These are phyloP conservation scores for Acanthosoma haemorrhoidale DNA, from an alignment of 2,888 invertebrate species.

Conservation along the genomic window DNA sequence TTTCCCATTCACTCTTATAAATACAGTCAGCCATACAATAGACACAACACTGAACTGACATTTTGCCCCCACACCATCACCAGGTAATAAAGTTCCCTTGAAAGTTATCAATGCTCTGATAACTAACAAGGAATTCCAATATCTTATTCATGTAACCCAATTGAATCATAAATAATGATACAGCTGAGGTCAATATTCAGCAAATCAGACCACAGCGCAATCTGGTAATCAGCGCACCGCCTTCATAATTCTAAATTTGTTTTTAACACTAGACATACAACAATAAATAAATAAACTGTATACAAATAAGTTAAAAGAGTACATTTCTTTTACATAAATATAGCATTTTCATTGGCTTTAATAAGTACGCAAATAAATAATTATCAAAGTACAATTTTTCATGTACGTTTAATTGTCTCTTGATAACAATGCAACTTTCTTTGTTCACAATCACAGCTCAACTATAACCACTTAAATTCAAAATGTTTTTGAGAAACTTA, in stretches of 20 bases:
- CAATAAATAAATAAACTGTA: not conserved
- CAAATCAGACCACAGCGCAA: not conserved
- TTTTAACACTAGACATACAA: not conserved
- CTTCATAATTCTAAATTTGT: not conserved
- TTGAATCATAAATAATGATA: not conserved
- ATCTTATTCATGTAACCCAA: not conserved
- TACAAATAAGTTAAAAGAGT: no score
- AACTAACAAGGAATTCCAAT: not conserved
- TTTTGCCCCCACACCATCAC: not conserved
- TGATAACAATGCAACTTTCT: no score
- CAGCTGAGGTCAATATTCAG: not conserved
- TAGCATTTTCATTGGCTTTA: no score
- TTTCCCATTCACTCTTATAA: not conserved
- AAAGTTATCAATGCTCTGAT: not conserved
- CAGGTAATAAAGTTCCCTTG: not conserved
- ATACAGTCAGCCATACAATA: not conserved
- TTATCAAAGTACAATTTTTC: no score
- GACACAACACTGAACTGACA: not conserved
- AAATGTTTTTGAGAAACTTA: no score
- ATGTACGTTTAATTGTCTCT: no score
- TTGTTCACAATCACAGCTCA: no score
- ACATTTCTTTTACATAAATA: no score
- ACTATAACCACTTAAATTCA: no score
- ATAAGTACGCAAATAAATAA: no score
- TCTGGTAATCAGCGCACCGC: not conserved